A percentile compares a stretch with the other conserved stretches of the same genome.
phyloP scores from a whole-genome alignment of 2,888 invertebrate species.

The Pelosia muscerda region DNA sequence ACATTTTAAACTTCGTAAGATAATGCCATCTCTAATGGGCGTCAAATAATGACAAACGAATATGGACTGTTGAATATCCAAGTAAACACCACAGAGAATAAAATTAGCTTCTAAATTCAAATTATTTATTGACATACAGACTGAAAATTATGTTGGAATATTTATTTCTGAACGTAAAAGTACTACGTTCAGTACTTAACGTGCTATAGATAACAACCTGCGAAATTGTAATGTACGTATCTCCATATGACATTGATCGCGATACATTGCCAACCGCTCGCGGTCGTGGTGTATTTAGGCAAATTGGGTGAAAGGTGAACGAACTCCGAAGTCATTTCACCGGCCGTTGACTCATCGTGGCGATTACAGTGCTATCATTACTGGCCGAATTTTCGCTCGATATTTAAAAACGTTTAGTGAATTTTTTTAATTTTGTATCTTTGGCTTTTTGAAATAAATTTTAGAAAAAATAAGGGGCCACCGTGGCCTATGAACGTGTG shows the following conservation, averaged over 20 bases:
- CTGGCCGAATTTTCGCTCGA: conserved; percentile 73
- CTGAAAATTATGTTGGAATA: conserved; percentile 5
- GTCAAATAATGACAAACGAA: background rate
- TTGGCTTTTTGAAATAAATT: background rate
- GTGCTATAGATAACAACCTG: conserved; percentile 48
- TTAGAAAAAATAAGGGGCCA: background rate
- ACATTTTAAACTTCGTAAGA: too few relatives aligned
- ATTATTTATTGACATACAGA: background rate
- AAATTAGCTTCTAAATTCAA: background rate
- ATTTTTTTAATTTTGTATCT: conserved; percentile 11
- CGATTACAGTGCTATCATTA: conserved; percentile 74
- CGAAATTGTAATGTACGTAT: conserved; percentile 48
- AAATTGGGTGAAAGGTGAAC: conserved; percentile 82
- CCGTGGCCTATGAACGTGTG: too few relatives aligned
- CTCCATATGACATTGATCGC: conserved; percentile 46
- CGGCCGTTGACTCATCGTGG: conserved; percentile 73
- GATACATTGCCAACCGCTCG: conserved; percentile 58
- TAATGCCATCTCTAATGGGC: background rate
- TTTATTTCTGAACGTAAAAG: conserved; percentile 27
- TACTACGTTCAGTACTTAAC: conserved; percentile 25
- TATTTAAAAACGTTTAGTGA: conserved; percentile 44
- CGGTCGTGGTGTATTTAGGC: conserved; percentile 67
- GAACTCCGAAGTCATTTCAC: conserved; percentile 73
- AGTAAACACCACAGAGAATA: background rate
- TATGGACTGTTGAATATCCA: background rate